Base-by-base conservation (phyloP, 2,113 vertebrate species). In the Neotragus moschatus region DNA sequence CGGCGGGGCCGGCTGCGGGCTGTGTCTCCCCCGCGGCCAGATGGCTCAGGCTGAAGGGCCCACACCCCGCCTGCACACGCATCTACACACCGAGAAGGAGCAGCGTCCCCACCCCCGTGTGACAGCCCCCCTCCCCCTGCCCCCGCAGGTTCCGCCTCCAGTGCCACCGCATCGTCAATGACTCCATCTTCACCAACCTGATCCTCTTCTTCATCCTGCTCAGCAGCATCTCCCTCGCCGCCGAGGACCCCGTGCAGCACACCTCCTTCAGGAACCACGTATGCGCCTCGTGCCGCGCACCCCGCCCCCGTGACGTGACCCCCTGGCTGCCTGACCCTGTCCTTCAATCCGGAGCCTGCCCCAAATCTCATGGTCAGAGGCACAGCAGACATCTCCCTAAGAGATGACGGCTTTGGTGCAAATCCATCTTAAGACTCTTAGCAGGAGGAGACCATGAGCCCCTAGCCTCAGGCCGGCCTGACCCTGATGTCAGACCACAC, bases 141-240 rank as follows among this genome's bases (percentile, higher is more conserved):
- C 95, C 95, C 96, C 25, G 39, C 98, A 99, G 99, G 98, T 99
- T 99, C 96, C 99, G 99, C 97, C 99, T 99, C 98, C 99, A 99
- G 97, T 99, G 99, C 98, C 99, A 99, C 98, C 99, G 99, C 95
- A 99, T 99, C 21, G 99, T 99, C 97, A 99, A 99, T 6, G 99
- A 99, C 98, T 99, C 99, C 90, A 99, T 99, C 99, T 99, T 99
- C 99, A 99, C 99, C 99, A 99, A 99, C 99, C 99, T 99, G 98
- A 99, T 99, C 99, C 99, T 99, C 51, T 99, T 99, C 98, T 99
- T 99, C 99, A 99, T 99, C 98, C 99, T 99, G 99, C 99, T 99
- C 98, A 99, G 99, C 99, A 99, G 99, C 99, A 99, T 99, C 97
- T 99, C 99, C 88, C 98, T 99, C 98, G 99, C 99, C 55, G 99